phyloP scores from a whole-genome alignment of 2,113 vertebrate genomes.

The Peromyscus californicus region DNA sequence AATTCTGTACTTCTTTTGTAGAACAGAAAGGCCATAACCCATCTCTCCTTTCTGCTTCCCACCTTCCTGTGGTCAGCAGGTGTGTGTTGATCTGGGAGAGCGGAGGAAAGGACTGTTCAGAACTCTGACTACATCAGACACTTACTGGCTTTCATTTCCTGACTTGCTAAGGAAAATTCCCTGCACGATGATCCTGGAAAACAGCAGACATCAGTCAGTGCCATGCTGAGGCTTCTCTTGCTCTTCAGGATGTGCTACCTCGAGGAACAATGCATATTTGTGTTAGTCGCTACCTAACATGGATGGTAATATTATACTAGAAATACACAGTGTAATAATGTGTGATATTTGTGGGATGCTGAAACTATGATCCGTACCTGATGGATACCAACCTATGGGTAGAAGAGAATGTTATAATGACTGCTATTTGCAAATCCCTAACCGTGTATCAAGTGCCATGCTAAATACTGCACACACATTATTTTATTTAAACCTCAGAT shows the following conservation, averaged over 20 bases:
- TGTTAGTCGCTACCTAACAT: neutral
- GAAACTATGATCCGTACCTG: neutral
- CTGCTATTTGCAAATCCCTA: neutral
- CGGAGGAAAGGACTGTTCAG: neutral
- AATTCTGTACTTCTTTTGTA: neutral
- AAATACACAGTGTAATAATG: neutral
- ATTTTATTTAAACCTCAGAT: conserved; percentile 3
- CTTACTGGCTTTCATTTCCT: conserved; percentile 57
- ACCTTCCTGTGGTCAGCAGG: neutral
- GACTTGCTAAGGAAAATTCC: conserved; percentile 1
- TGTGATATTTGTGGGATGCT: neutral
- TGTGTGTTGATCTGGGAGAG: neutral
- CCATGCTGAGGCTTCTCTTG: neutral
- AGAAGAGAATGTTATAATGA: neutral
- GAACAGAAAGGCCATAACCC: neutral
- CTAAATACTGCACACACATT: neutral
- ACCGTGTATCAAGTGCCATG: neutral
- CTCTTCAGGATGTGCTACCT: neutral
- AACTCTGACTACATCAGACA: neutral
- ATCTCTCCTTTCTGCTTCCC: neutral
- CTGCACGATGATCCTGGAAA: neutral
- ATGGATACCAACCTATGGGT: neutral
- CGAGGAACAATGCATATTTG: neutral
- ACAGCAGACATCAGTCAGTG: neutral
- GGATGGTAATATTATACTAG: neutral